Conservation (phyloP, 2,797 vertebrate species). For the Iguana delicatissima region DNA sequence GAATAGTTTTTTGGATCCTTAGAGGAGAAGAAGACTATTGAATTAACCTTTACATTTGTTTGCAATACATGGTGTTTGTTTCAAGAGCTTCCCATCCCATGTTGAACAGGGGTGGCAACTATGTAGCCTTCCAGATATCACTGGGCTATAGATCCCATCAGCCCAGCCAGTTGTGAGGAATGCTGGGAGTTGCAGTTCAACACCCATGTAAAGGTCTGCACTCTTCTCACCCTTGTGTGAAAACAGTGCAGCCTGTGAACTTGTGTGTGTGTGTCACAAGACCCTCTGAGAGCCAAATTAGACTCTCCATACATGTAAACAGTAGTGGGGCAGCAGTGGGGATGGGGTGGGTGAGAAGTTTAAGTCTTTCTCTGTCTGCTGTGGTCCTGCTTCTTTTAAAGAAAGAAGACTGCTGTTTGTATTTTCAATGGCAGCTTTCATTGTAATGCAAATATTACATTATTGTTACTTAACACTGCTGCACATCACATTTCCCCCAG, state of each 20-base stretch:
- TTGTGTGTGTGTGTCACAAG: neutral
- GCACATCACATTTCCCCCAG: neutral
- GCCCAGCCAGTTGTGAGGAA: too few species aligned
- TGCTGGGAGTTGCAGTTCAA: too few species aligned
- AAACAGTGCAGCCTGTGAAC: neutral
- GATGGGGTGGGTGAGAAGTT: neutral
- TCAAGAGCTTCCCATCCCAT: neutral
- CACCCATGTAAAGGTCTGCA: neutral
- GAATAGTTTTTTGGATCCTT: neutral
- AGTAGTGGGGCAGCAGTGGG: neutral
- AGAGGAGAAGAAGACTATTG: neutral
- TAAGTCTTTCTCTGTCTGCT: neutral
- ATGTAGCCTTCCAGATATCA: too few species aligned
- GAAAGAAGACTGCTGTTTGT: neutral
- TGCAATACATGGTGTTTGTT: neutral
- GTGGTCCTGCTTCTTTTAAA: neutral
- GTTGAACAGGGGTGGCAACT: neutral
- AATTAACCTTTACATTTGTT: slow-evolving; percentile 9
- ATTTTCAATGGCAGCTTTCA: neutral
- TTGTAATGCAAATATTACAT: neutral
- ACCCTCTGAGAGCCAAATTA: neutral
- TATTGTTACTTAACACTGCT: neutral
- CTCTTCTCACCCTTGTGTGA: neutral
- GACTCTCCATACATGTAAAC: neutral
- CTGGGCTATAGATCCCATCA: too few species aligned